A percentile compares a stretch with the other conserved stretches of the same genome.
These are phyloP conservation scores for Globodera rostochiensis DNA, from an alignment of 1,140 invertebrate species.

Conservation along the genomic window DNA sequence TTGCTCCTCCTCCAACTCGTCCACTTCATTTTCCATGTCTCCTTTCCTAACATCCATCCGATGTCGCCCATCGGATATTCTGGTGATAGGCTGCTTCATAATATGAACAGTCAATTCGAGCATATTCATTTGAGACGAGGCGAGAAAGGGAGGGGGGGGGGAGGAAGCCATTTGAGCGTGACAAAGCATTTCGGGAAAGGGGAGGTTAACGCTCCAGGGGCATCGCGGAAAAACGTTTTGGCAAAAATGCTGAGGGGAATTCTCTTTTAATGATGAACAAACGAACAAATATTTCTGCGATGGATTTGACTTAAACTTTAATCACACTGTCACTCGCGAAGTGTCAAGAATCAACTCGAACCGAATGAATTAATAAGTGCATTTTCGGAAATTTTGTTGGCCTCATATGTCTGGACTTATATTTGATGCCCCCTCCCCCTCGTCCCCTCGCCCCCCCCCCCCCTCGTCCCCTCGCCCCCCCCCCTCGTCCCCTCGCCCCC, in stretches of 20 bases:
- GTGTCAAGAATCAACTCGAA: neutral
- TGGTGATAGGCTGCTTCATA: conserved; percentile 2
- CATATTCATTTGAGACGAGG: neutral
- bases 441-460: no score
- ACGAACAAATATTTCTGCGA: no score
- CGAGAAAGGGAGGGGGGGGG: neutral
- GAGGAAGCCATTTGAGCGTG: neutral
- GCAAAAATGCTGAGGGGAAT: neutral
- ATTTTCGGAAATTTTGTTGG: no score
- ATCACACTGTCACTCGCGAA: no score
- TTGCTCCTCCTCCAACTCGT: conserved; percentile 49
- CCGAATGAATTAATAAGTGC: neutral
- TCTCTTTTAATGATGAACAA: neutral
- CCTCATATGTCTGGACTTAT: no score
- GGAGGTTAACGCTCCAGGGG: neutral
- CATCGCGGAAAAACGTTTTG: neutral
- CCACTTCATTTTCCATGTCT: conserved; percentile 51
- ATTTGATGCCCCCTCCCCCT: no score
- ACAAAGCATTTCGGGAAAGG: neutral
- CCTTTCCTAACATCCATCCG: conserved; percentile 17
- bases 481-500: no score
- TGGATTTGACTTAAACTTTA: no score
- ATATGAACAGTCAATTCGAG: neutral
- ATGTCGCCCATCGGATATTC: neutral
- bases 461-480: no score